A percentile compares a stretch with the other conserved stretches of the same genome.
These are phyloP conservation scores for Agrotis exclamationis DNA, from an alignment of 2,888 invertebrate genomes.

Conservation along the genomic window DNA sequence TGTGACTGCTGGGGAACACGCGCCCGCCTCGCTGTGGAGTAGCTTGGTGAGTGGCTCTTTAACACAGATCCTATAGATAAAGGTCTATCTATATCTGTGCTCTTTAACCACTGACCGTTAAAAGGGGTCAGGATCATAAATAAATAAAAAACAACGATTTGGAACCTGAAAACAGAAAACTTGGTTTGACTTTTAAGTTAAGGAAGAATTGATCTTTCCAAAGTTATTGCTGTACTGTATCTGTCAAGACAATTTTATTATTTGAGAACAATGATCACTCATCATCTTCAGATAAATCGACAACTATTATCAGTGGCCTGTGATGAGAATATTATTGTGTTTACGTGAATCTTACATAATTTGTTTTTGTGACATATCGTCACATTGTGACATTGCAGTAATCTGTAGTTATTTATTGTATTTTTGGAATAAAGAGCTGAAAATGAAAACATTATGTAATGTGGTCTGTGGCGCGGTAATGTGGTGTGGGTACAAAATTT, in stretches of 20 bases:
- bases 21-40: too few relatives aligned
- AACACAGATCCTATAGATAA: too few relatives aligned
- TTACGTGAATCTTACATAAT: constrained; percentile 27
- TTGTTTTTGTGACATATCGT: constrained; percentile 16
- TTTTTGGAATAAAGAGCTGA: not conserved
- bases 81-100: too few relatives aligned
- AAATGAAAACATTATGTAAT: not conserved
- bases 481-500: not conserved
- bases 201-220: not conserved
- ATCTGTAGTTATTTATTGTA: constrained; percentile 1
- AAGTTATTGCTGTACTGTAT: not conserved
- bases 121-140: not conserved
- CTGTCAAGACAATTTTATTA: constrained; percentile 36
- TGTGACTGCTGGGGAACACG: too few relatives aligned
- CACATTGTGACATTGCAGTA: constrained; percentile 34
- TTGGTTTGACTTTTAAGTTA: not conserved
- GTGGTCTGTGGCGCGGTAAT: not conserved
- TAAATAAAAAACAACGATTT: not conserved
- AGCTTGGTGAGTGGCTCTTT: not conserved
- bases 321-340: constrained; percentile 14
- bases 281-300: constrained; percentile 1
- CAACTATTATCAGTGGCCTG: constrained; percentile 1
- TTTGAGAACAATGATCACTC: constrained; percentile 2
- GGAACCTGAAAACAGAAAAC: not conserved
- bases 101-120: too few relatives aligned